Conservation (phyloP, 1,140 invertebrate genomes). For the Euschistus heros region DNA sequence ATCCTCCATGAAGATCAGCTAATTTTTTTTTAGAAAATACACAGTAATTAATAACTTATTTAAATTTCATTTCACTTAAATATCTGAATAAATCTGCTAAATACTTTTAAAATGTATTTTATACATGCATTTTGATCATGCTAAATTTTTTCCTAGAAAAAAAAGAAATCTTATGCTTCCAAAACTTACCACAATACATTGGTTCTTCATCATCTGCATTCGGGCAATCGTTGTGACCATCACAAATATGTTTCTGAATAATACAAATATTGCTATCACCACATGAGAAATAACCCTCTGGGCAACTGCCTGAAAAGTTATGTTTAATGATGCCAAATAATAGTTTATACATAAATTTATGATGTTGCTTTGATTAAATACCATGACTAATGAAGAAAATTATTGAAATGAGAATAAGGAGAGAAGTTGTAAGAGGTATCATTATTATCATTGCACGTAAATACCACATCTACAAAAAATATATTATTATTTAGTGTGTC, state of each 20-base stretch:
- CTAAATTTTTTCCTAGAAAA: no score
- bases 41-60: no score
- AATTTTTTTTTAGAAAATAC: no score
- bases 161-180: no score
- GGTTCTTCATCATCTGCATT: slow-evolving; percentile 51
- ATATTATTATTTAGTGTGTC: not conserved
- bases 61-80: no score
- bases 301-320: slow-evolving; percentile 38
- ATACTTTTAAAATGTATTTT: no score
- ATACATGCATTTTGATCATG: no score
- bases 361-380: slow-evolving; percentile 13
- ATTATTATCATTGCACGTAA: slow-evolving; percentile 14
- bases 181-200: slow-evolving; percentile 33
- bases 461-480: slow-evolving; percentile 7
- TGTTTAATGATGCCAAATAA: not conserved
- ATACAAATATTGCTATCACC: slow-evolving; percentile 55
- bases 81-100: no score
- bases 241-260: slow-evolving; percentile 51
- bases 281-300: slow-evolving; percentile 56
- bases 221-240: slow-evolving; percentile 52
- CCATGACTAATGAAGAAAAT: slow-evolving; percentile 17
- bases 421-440: slow-evolving; percentile 15
- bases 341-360: not conserved
- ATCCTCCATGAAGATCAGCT: no score
- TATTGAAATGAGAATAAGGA: slow-evolving; percentile 10